Evolutionary conservation across 2,888 invertebrate genomes (phyloP), one percentile per base, ranked within the genome.

Genomic region (Eumacrocentrus americanus): DNA sequence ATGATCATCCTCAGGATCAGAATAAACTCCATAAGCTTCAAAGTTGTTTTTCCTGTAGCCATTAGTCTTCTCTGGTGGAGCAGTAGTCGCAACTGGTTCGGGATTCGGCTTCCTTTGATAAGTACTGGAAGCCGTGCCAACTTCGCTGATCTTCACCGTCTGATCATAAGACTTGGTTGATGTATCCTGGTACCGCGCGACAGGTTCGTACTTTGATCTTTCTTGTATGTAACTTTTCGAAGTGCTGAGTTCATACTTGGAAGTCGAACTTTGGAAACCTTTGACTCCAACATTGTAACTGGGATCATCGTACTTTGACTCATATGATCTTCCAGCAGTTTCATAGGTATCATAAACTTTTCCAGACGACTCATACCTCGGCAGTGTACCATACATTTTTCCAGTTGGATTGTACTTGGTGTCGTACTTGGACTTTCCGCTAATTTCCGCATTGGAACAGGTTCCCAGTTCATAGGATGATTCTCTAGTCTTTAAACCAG

Each of bases 1-100:
- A 54, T 81, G 80, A 51, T 81, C 80, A 42, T 80, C 80, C 61
- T 81, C 80, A 0, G 80, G 79, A 60, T 80, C 80, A 7, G 81
- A 78, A 22, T 81, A 81, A 11, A 81, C 80, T 0, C 80, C 81
- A 52, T 79, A 81, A n/a, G 78, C 79, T 58, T 81, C 80, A 52
- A 81, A 81, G 52, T 80, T 81, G 57, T 78, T 81, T 67, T 79
- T 81, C 59, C 77, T 70, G 51, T 79, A 80, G 0, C 80, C 80
- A 57, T 81, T 81, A 63, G 78, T 75, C 61, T 81, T 81, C 56
- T 79, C 79, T 5, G 71, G 62, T n/a, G n/a, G n/a, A 20, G 57
- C 58, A 0, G 48, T 53, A 9, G 50, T 40, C 9, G 56, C 29
- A 1, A 58, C 47, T 12, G 61, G 53, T 23, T 66, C 67, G 20